These are phyloP conservation scores for Caenorhabditis sp. DNA, from an alignment of 2,888 invertebrate genomes.

Conservation along the genomic window DNA sequence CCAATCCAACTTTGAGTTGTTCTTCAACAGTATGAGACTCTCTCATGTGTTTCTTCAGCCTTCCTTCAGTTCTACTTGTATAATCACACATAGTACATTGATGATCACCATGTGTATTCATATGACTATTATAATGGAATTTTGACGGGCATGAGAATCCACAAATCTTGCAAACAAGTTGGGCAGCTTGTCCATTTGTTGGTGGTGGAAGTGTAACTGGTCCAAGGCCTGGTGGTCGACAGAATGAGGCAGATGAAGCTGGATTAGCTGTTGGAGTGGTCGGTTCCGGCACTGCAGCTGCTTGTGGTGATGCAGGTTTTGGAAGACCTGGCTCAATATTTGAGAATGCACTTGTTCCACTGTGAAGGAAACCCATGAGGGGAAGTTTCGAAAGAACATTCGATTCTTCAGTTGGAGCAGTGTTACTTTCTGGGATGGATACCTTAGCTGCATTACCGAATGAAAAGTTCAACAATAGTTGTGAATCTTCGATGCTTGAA, in stretches of 20 bases:
- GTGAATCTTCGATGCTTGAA: slow-evolving; percentile 6
- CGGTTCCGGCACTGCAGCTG: slow-evolving; percentile 3
- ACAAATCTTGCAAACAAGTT: slow-evolving; percentile 72
- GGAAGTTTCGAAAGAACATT: not conserved
- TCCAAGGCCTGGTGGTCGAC: slow-evolving; percentile 61
- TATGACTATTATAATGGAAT: slow-evolving; percentile 75
- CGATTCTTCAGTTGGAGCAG: not conserved
- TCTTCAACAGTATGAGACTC: slow-evolving; percentile 74
- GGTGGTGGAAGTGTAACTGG: slow-evolving; percentile 47
- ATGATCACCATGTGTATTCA: slow-evolving; percentile 76
- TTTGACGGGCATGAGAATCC: slow-evolving; percentile 72
- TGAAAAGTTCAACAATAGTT: slow-evolving; percentile 3
- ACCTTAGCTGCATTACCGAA: slow-evolving; percentile 23
- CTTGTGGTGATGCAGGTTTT: not conserved
- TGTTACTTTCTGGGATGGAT: slow-evolving; percentile 10
- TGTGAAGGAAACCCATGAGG: slow-evolving; percentile 18
- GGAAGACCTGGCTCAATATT: slow-evolving; percentile 26
- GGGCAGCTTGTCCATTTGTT: slow-evolving; percentile 41
- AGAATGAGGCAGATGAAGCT: slow-evolving; percentile 45
- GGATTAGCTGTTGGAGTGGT: slow-evolving; percentile 6
- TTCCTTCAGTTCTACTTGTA: slow-evolving; percentile 72
- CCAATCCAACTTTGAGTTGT: slow-evolving; percentile 69
- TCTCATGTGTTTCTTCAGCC: slow-evolving; percentile 75
- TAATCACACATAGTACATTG: slow-evolving; percentile 76
- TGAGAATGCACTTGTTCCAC: slow-evolving; percentile 31